Evolutionary conservation across 1,140 invertebrate genomes (phyloP).

Genomic region (Diplogasteroides magnus): DNA sequence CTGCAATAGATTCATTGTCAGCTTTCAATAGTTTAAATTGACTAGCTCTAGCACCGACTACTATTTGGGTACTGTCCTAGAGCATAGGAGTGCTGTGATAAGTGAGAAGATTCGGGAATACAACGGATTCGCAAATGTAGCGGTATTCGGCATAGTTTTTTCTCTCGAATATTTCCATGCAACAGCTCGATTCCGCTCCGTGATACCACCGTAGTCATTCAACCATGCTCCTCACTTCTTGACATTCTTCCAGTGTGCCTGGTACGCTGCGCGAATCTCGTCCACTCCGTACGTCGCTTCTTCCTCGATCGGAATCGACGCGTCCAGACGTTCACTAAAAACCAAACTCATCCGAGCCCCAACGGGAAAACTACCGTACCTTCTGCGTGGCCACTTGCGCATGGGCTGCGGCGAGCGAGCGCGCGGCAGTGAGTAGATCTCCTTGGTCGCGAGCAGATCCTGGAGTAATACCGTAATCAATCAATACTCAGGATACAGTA

Average conservation of each 20-base stretch:
- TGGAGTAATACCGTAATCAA: background rate
- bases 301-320: background rate
- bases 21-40: no score
- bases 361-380: background rate
- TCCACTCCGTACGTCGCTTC: background rate
- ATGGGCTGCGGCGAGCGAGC: background rate
- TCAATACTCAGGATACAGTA: background rate
- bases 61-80: no score
- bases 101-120: no score
- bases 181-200: background rate
- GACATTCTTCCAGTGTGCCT: background rate
- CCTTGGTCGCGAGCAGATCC: background rate
- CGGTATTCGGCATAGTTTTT: no score
- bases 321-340: background rate
- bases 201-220: background rate
- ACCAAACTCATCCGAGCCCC: no score
- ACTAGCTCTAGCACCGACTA: no score
- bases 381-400: background rate
- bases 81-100: no score
- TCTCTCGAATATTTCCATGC: no score
- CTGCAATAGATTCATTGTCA: no score
- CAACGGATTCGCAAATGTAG: no score
- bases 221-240: constrained; percentile 1
- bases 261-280: background rate
- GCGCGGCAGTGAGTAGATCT: background rate